phyloP scores from a whole-genome alignment of 2,113 vertebrate species.

The Pelecanoides urinatrix region DNA sequence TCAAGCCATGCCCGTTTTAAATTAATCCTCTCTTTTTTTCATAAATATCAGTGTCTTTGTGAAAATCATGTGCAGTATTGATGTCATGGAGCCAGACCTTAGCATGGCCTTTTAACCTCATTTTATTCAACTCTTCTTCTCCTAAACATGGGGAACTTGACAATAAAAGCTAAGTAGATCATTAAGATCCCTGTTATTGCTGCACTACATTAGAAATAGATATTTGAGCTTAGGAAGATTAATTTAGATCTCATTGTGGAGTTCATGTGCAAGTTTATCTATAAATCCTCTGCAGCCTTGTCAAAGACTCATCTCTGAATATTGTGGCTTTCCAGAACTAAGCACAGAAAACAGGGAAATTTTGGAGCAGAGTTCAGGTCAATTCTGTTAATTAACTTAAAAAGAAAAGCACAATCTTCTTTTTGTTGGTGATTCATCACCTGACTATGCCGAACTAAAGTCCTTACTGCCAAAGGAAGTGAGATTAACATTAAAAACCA shows the following conservation, averaged over 20 bases:
- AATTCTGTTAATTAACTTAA: neutral
- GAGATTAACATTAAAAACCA: neutral
- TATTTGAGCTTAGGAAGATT: neutral
- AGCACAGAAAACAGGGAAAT: neutral
- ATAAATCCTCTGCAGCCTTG: neutral
- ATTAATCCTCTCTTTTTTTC: neutral
- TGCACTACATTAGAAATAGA: neutral
- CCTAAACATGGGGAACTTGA: neutral
- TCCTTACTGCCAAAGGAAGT: neutral
- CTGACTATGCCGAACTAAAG: neutral
- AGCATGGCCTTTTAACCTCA: fast-evolving
- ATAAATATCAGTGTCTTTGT: neutral
- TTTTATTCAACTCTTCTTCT: neutral
- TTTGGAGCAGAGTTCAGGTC: neutral
- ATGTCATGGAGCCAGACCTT: neutral
- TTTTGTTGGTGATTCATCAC: neutral
- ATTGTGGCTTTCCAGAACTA: neutral
- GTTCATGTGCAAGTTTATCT: neutral
- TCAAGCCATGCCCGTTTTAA: neutral
- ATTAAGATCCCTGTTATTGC: neutral
- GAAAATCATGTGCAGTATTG: neutral
- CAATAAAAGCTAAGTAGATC: neutral
- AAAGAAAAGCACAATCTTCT: neutral
- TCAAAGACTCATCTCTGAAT: neutral
- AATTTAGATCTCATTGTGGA: neutral